Evolutionary conservation across 1,140 invertebrate species (phyloP), one percentile per base, ranked within the genome.

Genomic region (Aphelenchoides fujianensis): DNA sequence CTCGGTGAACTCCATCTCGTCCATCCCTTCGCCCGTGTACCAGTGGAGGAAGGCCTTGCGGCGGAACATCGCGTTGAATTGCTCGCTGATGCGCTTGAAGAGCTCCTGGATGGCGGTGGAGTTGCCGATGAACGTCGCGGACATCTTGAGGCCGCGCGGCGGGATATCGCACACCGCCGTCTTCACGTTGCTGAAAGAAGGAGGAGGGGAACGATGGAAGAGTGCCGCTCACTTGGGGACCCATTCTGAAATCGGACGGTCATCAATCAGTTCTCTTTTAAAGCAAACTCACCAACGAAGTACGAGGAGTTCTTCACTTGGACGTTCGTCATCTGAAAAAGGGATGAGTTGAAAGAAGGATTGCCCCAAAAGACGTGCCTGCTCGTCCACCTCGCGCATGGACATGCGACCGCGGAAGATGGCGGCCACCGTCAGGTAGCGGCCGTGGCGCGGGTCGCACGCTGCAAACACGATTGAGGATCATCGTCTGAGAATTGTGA

Each of bases 381-480:
- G 82, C 32, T 84, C 84, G 55, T 85, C 84, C 2, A 84, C 82
- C 35, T 82, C 80, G 55, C 79, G 74, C 93, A 95, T 96, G 28
- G 93, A 95, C 93, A 97, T 95, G 62, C 92, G 88, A 30, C 89
- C 94, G 68, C 92, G 89, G 90, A 96, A 97, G 79, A 97, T 92
- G 54, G 92, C 91, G 5, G 94, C 94, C 1, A 95, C 92, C 0
- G 94, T 96, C 12, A 97, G 87, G 85, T 96, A 97, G 67, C 93
- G 89, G 37, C 93, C 93, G 84, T 94, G 92, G 91, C 88, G 84
- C 7, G 88, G 88, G 74, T 88, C 87, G 83, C 93, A 95, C 19
- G 93, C 94, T 27, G 92, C 92, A 93, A 96, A 95, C 93, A 96
- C 95, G 86, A 88, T 89, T n/a, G n/a, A n/a, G n/a, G n/a, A n/a